Base-by-base conservation (phyloP, 2,113 vertebrate species). In the Caracal caracal region DNA sequence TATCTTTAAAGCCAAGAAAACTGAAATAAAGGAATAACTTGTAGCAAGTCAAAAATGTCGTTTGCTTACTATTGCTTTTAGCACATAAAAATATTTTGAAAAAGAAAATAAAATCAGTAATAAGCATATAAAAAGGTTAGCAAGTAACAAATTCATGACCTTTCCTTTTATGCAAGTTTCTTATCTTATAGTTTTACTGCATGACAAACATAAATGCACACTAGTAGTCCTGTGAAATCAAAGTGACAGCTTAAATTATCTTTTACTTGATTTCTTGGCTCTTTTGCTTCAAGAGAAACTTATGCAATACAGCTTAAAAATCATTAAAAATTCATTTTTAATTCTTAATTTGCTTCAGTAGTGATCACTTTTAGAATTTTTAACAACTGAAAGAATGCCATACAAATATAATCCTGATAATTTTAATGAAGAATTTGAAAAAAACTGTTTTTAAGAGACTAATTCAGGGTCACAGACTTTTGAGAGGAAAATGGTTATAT, bases 101-200 rank as follows among this genome's bases (percentile, higher is more conserved):
- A 96, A 86, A 66, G 9, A 51, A 56, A 79, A 26, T 7, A 56
- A 91, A 89, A 20, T 75, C 10, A 68, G 68, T 73, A 81, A 35
- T 70, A 73, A 6, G 19, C 11, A 66, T 15, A 6, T 20, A 81
- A 87, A 90, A 30, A 15, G 53, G 7, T 68, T 73, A 59, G 80
- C 43, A 76, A 79, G 7, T 59, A 95, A 61, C 28, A 1, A 13
- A 80, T 79, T 90, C 8, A 59, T 68, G 88, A 56, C 0, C 51
- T 83, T 97, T 43, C 28, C 35, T 43, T 83, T 90, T 13, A 83
- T 47, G 28, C 7, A 95, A n/a, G 7, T 87, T 90, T 82, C 71
- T 66, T 73, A 24, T 71, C 10, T 63, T 75, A 5, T 40, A 2
- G 22, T 87, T 93, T 66, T 88, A 37, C 2, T 79, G 19, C 3